Conservation (phyloP, 1,140 invertebrate genomes). For the Cherax destructor region DNA sequence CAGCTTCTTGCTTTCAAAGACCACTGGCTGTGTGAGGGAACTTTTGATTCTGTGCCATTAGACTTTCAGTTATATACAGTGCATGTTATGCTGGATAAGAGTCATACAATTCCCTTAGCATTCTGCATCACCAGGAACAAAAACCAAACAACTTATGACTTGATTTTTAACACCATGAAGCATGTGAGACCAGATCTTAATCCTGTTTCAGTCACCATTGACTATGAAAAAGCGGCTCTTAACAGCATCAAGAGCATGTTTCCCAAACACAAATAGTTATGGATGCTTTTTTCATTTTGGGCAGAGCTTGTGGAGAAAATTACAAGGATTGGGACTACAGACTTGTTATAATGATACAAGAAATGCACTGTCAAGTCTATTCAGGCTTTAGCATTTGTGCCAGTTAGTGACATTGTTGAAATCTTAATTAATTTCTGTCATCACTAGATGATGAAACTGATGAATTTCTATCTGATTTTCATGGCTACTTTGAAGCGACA, state of each 20-base stretch:
- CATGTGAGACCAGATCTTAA: slow-evolving; percentile 37
- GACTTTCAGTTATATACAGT: not conserved
- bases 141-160: not conserved
- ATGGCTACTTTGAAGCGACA: no score
- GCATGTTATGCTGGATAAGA: slow-evolving; percentile 27
- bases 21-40: slow-evolving; percentile 47
- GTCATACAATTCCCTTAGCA: slow-evolving; percentile 22
- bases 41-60: slow-evolving; percentile 29
- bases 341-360: slow-evolving; percentile 39
- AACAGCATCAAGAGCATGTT: not conserved
- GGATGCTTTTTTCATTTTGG: slow-evolving; percentile 25
- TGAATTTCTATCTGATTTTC: slow-evolving; percentile 27
- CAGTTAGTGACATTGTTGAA: slow-evolving; percentile 51
- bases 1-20: no score
- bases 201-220: slow-evolving; percentile 25
- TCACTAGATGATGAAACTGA: slow-evolving; percentile 45
- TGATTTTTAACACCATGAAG: slow-evolving; percentile 27
- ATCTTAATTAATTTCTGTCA: slow-evolving; percentile 32
- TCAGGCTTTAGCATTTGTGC: slow-evolving; percentile 26
- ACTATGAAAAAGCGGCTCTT: not conserved
- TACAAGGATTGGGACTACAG: slow-evolving; percentile 35
- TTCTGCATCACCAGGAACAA: not conserved
- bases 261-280: not conserved
- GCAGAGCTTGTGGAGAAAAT: slow-evolving; percentile 57
- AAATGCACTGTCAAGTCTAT: slow-evolving; percentile 28